phyloP scores from a whole-genome alignment of 1,140 invertebrate species.

The Bombyx mori region ASM3026992v2 NC_085109.1:9872001-9872500 shows the following conservation, averaged over 20 bases:
- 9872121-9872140: too few relatives aligned
- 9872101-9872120: too few relatives aligned
- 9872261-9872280: conserved; percentile 3
- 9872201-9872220: too few relatives aligned
- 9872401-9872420: conserved; percentile 40
- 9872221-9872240: too few relatives aligned
- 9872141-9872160: too few relatives aligned
- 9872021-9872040: conserved; percentile 17
- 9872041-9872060: background rate
- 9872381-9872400: conserved; percentile 47
- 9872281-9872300: conserved; percentile 29
- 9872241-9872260: too few relatives aligned
- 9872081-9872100: too few relatives aligned
- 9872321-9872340: conserved; percentile 26
- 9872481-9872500: conserved; percentile 40
- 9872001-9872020: background rate
- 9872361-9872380: conserved; percentile 36
- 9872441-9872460: conserved; percentile 31
- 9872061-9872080: too few relatives aligned
- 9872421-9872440: conserved; percentile 35
- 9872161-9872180: too few relatives aligned
- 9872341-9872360: conserved; percentile 46
- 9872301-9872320: conserved; percentile 43
- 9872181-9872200: too few relatives aligned
- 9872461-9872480: conserved; percentile 16